Evolutionary conservation across 1,140 invertebrate genomes (phyloP), one percentile per base, ranked within the genome.

Genomic region (Doryteuthis pealeii): DNA sequence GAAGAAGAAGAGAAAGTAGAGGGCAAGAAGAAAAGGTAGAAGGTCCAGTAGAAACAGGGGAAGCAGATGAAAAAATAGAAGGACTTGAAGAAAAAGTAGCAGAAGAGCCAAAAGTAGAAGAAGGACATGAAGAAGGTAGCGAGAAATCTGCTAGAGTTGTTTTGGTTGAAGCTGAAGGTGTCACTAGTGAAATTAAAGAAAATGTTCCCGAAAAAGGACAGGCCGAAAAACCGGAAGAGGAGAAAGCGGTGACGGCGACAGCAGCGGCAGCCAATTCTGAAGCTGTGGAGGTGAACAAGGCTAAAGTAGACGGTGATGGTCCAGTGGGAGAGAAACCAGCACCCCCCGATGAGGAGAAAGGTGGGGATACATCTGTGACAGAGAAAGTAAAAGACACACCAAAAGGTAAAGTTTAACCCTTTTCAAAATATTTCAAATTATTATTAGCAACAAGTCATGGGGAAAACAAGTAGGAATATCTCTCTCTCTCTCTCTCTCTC

Each of bases 271-370:
- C 62, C 62, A 26, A 28, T 4, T 6, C 28, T 69, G 32, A 69
- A 69, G 68, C 5, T n/a, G 68, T 30, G 5, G 22, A 74, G 12
- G 62, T 30, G 35, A 65, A 12, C 3, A 40, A 43, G 45, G 68
- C 5, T 22, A 35, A 68, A 74, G 67, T n/a, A 30, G 69, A 66
- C 32, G 28, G n/a, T 22, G 71, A 26, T 32, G 40, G n/a, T 22
- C 45, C 70, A 70, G 18, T 18, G 12, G 73, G 75, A 35, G 32
- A 49, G 30, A 65, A 76, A n/a, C 76, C 72, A 49, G 77, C 74
- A 3, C 76, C 77, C 31, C 74, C 74, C 45, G 76, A 76, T 26
- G 74, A 76, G 15, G 77, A 75, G 26, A 66, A 72, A 15, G 68
- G 45, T 30, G 69, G 70, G 26, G 73, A 75, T 33, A 49, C 74